Evolutionary conservation across 1,140 invertebrate genomes (phyloP), one percentile per base, ranked within the genome.

Genomic region (Chrysopa pallens): DNA sequence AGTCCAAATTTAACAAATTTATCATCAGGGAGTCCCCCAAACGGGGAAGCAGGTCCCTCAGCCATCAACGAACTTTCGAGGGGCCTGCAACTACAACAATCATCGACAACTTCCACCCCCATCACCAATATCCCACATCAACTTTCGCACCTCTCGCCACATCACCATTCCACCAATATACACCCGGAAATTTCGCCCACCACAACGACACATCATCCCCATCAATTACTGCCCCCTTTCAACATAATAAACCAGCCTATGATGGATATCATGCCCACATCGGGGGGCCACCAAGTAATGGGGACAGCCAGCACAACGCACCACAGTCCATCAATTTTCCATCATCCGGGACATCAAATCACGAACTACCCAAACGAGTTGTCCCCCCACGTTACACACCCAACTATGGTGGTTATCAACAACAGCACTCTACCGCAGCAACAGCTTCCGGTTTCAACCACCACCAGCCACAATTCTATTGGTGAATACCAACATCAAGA

Each of bases 21-120:
- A 54, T 58, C 69, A 44, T 68, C 69, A 38, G 67, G 66, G 59
- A 79, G 79, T 84, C 77, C 81, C 80, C 82, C 82, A 86, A 86
- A 86, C 81, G 81, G 80, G 80, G 76, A 82, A 73, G 80, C 80
- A 84, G 81, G 72, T 68, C 70, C 68, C 68, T 73, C 71, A 66
- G 64, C 54, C 48, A 54, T 43, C 54, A 52, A 47, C 69, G 75
- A 81, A 69, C 76, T 69, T 70, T 70, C 78, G 79, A 78, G 79
- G 79, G 80, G 78, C 80, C 80, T 83, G 80, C 78, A 78, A 64
- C 74, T 76, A 12, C 48, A 23, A 23, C 17, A 23, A 54, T 56
- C 55, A 58, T 52, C 52, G 41, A 42, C 42, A 44, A 36, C 39
- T 46, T 28, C 40, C 47, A 48, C 42, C 43, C 36, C 33, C 42